Evolutionary conservation across 64 coral and sea anemone species (phyloP), one percentile per base, ranked within the genome.

Genomic region (Porites australiensis): DNA sequence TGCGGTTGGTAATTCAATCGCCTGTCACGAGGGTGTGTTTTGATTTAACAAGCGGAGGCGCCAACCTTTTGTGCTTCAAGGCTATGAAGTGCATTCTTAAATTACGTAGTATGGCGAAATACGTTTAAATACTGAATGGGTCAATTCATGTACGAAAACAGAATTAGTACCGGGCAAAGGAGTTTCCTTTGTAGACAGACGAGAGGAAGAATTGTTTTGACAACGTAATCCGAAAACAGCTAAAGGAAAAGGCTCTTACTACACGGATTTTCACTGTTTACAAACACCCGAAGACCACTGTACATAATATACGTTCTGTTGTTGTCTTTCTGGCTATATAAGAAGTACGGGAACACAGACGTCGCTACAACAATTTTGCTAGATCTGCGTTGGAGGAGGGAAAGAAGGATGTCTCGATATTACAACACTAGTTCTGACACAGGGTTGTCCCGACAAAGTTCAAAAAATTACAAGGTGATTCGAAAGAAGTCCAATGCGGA

Each of bases 401-500:
- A 50, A 67, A 37, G 27, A 37, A 37, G 27, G 4, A 83, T 83
- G 81, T 83, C 81, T 21, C 81, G 81, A 50, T 67, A 51, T 67
- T 83, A 83, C 60, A 50, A 19, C 44, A 83, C 81, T 2, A 16
- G 47, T 2, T 11, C 7, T 18, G 81, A 83, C 22, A 45, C 68
- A 66, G 90, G 90, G 64, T 52, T 92, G 23, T 92, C 90, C 37
- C 64, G 46, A 49, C 79, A 92, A 76, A 92, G 90, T 60, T 47
- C 66, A 7, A 83, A 83, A 74, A 74, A 53, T 1, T 92, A 92
- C 70, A 92, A 92, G 13, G 79, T 65, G 55, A 53, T 92, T 11
- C 54, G 79, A 4, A 66, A 85, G 43, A 92, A 92, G 63, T 84
- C 90, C 8, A 92, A 92, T 53, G 80, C 90, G 27, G 90, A 92